These are phyloP conservation scores for Psix sp. DNA, from an alignment of 1,140 invertebrate genomes.

Conservation along the genomic window DNA sequence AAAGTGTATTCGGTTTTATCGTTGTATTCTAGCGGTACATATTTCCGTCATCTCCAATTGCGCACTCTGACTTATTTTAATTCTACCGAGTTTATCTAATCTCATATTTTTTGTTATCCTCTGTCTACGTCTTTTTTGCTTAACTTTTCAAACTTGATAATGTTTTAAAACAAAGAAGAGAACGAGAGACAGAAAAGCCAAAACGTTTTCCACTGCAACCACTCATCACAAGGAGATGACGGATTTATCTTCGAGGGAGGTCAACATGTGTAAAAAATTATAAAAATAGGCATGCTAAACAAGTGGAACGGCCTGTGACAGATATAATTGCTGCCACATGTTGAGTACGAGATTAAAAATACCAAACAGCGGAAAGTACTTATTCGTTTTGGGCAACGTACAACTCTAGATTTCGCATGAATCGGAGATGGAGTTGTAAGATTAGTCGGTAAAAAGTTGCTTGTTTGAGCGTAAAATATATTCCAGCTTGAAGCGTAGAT, in stretches of 20 bases:
- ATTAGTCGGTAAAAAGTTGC: not conserved
- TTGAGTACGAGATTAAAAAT: slow-evolving; percentile 52
- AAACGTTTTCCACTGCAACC: slow-evolving; percentile 29
- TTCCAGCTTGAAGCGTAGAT: too few relatives aligned
- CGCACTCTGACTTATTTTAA: slow-evolving; percentile 36
- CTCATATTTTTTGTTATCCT: slow-evolving; percentile 1
- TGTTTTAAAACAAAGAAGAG: slow-evolving; percentile 13
- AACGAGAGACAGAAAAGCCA: not conserved
- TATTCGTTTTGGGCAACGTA: slow-evolving; percentile 4
- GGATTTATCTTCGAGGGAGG: slow-evolving; percentile 51
- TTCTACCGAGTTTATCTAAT: slow-evolving; percentile 34
- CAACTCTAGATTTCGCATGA: slow-evolving; percentile 10
- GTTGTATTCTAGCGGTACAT: slow-evolving; percentile 30
- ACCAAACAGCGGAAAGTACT: slow-evolving; percentile 29
- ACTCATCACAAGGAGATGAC: slow-evolving; percentile 45
- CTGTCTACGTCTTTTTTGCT: slow-evolving; percentile 5
- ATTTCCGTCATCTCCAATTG: slow-evolving; percentile 50
- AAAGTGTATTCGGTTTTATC: slow-evolving; percentile 20
- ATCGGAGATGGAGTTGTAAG: not conserved
- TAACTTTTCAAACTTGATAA: slow-evolving; percentile 19
- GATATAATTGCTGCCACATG: slow-evolving; percentile 54
- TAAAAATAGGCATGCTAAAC: slow-evolving; percentile 46
- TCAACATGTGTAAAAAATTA: slow-evolving; percentile 40
- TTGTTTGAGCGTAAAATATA: too few relatives aligned
- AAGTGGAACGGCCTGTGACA: slow-evolving; percentile 48